Evolutionary conservation across 53 echinoderm and acorn worm species (phyloP).

Genomic region (Astropecten irregularis): DNA sequence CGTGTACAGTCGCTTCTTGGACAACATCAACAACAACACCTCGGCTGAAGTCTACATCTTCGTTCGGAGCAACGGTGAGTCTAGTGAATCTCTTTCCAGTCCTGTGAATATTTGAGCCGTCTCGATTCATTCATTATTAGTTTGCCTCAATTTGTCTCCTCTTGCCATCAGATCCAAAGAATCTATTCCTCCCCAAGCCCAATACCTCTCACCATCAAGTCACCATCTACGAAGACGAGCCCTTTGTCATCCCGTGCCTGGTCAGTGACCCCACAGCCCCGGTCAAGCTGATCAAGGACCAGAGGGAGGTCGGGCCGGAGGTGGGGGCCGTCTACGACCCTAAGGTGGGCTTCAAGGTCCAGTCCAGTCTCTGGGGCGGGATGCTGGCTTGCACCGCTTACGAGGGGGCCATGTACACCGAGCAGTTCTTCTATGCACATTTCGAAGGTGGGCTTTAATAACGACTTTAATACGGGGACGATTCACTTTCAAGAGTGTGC

Average conservation of each 20-base stretch:
- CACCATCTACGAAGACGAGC: conserved; percentile 35
- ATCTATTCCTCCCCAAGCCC: conserved; percentile 14
- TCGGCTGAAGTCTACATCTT: conserved; percentile 64
- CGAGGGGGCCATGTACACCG: conserved; percentile 16
- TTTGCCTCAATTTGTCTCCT: background rate
- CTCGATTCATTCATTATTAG: background rate
- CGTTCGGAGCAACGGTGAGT: conserved; percentile 69
- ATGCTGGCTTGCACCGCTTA: conserved; percentile 34
- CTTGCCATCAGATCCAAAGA: conserved; percentile 26
- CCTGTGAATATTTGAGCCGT: background rate
- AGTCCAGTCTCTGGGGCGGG: conserved; percentile 42
- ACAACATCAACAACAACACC: conserved; percentile 70
- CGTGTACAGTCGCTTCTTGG: conserved; percentile 80
- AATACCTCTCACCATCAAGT: background rate
- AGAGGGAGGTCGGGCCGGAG: background rate
- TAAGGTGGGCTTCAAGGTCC: conserved; percentile 65
- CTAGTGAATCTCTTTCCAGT: no score
- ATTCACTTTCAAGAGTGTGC: background rate
- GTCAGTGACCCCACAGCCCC: conserved; percentile 33
- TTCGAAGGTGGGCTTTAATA: conserved; percentile 21
- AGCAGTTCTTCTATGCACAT: conserved; percentile 5
- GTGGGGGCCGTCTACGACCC: conserved; percentile 57
- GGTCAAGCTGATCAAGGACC: conserved; percentile 8
- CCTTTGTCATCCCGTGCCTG: conserved; percentile 55
- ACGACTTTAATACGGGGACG: background rate